These are phyloP conservation scores for Callithrix jacchus DNA, from an alignment of 2,113 vertebrate genomes.

Conservation along the genomic window DNA sequence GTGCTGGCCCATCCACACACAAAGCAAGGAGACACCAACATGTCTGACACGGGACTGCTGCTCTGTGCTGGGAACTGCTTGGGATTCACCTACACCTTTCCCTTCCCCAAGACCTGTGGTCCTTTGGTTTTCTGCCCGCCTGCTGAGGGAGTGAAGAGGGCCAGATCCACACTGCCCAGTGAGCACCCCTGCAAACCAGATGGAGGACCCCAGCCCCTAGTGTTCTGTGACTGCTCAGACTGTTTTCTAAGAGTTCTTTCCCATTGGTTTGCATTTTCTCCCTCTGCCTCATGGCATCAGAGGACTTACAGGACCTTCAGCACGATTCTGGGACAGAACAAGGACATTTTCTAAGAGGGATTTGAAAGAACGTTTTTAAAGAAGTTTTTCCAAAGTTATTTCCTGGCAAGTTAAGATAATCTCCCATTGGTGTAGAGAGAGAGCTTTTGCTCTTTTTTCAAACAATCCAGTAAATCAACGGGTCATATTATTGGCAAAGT, in stretches of 20 bases:
- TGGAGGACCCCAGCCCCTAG: not conserved
- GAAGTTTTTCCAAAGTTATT: slow-evolving; percentile 77
- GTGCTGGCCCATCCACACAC: too few species aligned
- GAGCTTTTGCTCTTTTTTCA: slow-evolving; percentile 74
- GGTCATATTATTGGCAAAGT: slow-evolving; percentile 65
- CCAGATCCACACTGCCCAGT: not conserved
- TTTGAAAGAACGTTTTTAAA: not conserved
- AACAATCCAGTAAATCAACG: slow-evolving; percentile 77
- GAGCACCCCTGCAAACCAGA: not conserved
- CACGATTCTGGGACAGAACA: not conserved
- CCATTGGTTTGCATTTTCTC: not conserved
- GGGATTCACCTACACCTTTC: not conserved
- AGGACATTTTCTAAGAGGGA: not conserved
- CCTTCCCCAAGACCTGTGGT: not conserved
- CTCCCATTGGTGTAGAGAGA: slow-evolving; percentile 86
- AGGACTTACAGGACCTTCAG: not conserved
- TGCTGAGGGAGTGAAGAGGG: not conserved
- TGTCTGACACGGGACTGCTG: not conserved
- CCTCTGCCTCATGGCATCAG: not conserved
- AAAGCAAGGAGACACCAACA: fast-evolving
- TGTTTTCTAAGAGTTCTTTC: not conserved
- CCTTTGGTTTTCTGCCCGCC: not conserved
- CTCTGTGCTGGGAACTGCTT: not conserved
- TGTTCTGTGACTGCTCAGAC: too few species aligned
- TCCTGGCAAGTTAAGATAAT: slow-evolving; percentile 93